Evolutionary conservation across 92 coral and sea anemone species (phyloP), one percentile per base, ranked within the genome.

Genomic region (Paragorgia papillata): DNA sequence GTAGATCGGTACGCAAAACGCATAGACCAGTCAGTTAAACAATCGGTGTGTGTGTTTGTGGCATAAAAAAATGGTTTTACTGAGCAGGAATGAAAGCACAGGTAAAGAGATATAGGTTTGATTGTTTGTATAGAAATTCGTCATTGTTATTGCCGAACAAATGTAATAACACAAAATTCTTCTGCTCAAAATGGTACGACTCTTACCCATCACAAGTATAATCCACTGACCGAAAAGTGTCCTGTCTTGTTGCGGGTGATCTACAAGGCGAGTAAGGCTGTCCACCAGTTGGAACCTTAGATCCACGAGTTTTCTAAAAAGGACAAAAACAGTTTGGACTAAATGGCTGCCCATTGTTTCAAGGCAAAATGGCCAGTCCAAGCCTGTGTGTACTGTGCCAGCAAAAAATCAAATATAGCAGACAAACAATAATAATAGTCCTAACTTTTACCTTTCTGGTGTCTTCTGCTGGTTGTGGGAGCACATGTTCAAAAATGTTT

Each of bases 211-310:
- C 48, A 50, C 44, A 70, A 28, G 19, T 2, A 53, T 27, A 22
- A 30, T 53, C 46, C 28, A 0, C 62, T n/a, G 44, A 28, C 30
- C 19, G 50, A 35, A 28, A 17, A 70, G 17, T 10, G 14, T 70
- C 57, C 41, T 48, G 64, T 35, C 77, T 85, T 31, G 62, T 68
- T 43, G 78, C 56, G 29, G 87, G 88, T 37, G 85, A 68, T 66
- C 90, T 82, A 82, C 75, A 81, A 14, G 98, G 98, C 60, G 91
- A 84, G 68, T 86, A 91, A 15, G 98, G 97, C 76, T 82, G 95
- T 9, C 98, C 98, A 12, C 96, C 98, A 13, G 97, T 90, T 0
- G 97, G 98, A 6, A 88, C 81, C 74, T 90, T 91, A 56, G 91
- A 85, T 32, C 79, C 83, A 21, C 87, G 90, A 49, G 87, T 86